Evolutionary conservation across 2,888 invertebrate genomes (phyloP).

Genomic region (Eulithis prunata): DNA sequence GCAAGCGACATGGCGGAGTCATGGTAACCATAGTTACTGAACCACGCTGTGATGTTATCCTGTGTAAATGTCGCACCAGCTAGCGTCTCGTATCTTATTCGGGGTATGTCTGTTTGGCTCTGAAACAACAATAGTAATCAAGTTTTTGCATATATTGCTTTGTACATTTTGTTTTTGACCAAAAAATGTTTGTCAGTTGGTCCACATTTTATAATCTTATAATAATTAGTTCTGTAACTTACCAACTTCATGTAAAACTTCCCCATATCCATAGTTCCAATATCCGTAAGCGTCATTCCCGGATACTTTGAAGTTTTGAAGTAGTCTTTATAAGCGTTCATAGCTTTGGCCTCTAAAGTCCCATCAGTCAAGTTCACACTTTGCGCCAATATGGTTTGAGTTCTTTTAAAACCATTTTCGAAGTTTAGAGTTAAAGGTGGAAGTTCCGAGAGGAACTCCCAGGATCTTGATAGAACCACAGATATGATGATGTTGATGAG

Average conservation of each 20-base stretch:
- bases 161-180: too few relatives aligned
- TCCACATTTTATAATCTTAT: too few relatives aligned
- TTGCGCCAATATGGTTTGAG: constrained; percentile 68
- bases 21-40: constrained; percentile 92
- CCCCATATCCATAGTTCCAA: constrained; percentile 64
- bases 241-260: constrained; percentile 77
- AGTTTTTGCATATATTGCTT: too few relatives aligned
- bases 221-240: constrained; percentile 37
- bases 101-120: constrained; percentile 64
- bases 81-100: constrained; percentile 81
- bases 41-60: constrained; percentile 85
- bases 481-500: constrained; percentile 75
- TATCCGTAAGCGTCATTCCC: constrained; percentile 63
- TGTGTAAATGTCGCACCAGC: constrained; percentile 83
- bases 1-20: constrained; percentile 88
- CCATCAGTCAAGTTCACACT: constrained; percentile 52
- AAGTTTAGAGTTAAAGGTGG: constrained; percentile 85
- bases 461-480: constrained; percentile 70
- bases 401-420: constrained; percentile 65
- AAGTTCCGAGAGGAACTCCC: constrained; percentile 80
- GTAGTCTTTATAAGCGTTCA: constrained; percentile 67
- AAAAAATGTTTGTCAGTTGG: too few relatives aligned
- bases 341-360: constrained; percentile 57
- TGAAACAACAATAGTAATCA: constrained; percentile 38
- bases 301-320: constrained; percentile 61